Conservation (phyloP, 1,140 invertebrate species). For the Lucilia cuprina region DNA sequence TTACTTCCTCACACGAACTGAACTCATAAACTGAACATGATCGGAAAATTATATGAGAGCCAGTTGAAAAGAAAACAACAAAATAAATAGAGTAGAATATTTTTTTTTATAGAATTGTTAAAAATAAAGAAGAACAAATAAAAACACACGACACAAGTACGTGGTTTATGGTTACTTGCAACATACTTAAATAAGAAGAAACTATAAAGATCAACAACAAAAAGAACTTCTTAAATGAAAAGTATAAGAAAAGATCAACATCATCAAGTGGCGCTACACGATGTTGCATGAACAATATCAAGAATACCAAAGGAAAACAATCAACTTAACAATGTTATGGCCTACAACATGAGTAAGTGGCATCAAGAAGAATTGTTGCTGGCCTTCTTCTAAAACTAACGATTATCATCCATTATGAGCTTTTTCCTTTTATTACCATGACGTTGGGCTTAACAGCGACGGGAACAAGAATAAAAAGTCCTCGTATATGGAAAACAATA, state of each 20-base stretch:
- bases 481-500: neutral
- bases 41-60: slow-evolving; percentile 32
- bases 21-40: slow-evolving; percentile 36
- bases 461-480: too few species aligned
- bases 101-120: neutral
- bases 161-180: slow-evolving; percentile 7
- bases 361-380: neutral
- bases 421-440: slow-evolving; percentile 38
- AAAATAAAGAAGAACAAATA: slow-evolving; percentile 20
- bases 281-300: slow-evolving; percentile 22
- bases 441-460: neutral
- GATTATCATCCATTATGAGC: slow-evolving; percentile 43
- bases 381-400: slow-evolving; percentile 29
- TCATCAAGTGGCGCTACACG: slow-evolving; percentile 43
- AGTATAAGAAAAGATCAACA: slow-evolving; percentile 24
- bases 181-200: neutral
- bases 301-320: neutral
- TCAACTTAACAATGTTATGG: neutral
- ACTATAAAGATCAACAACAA: neutral
- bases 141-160: slow-evolving; percentile 31
- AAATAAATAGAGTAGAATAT: neutral
- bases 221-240: neutral
- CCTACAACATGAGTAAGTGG: neutral
- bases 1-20: slow-evolving; percentile 41
- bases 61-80: neutral